These are phyloP conservation scores for Polylopha cassiicola DNA, from an alignment of 2,888 invertebrate genomes.

Conservation along the genomic window DNA sequence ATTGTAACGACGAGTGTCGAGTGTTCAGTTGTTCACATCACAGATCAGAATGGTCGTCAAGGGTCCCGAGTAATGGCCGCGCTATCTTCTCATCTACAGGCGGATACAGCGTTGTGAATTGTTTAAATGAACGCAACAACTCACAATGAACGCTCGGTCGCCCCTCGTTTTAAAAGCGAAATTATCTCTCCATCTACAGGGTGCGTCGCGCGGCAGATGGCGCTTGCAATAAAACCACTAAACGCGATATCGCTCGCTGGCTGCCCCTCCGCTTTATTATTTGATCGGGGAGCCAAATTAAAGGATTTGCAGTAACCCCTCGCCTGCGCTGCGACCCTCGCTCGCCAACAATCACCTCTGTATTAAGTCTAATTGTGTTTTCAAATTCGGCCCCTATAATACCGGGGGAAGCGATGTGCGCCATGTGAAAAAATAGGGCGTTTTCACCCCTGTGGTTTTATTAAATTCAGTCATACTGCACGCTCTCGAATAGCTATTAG, in stretches of 20 bases:
- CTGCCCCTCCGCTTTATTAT: conserved; percentile 73
- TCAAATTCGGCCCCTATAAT: conserved; percentile 73
- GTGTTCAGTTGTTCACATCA: conserved; percentile 47
- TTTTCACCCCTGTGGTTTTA: conserved; percentile 56
- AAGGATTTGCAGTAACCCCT: conserved; percentile 75
- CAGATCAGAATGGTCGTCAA: conserved; percentile 52
- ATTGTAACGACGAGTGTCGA: conserved; percentile 38
- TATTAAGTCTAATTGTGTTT: conserved; percentile 78
- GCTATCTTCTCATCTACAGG: conserved; percentile 60
- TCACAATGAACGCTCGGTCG: conserved; percentile 56
- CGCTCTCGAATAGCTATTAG: conserved; percentile 33
- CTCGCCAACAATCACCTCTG: conserved; percentile 76
- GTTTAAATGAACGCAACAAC: conserved; percentile 68
- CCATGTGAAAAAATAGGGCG: conserved; percentile 72
- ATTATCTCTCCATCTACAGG: conserved; percentile 73
- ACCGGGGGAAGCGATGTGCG: conserved; percentile 53
- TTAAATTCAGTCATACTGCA: conserved; percentile 58
- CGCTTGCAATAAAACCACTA: conserved; percentile 78
- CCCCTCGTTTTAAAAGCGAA: conserved; percentile 64
- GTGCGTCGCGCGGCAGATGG: conserved; percentile 68
- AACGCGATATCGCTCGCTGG: conserved; percentile 71
- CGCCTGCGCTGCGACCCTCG: conserved; percentile 63
- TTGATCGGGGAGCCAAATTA: conserved; percentile 78
- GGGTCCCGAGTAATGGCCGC: conserved; percentile 53
- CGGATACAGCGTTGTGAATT: conserved; percentile 58